phyloP scores from a whole-genome alignment of 2,797 vertebrate species.

The Brachyalestes nurse region DNA sequence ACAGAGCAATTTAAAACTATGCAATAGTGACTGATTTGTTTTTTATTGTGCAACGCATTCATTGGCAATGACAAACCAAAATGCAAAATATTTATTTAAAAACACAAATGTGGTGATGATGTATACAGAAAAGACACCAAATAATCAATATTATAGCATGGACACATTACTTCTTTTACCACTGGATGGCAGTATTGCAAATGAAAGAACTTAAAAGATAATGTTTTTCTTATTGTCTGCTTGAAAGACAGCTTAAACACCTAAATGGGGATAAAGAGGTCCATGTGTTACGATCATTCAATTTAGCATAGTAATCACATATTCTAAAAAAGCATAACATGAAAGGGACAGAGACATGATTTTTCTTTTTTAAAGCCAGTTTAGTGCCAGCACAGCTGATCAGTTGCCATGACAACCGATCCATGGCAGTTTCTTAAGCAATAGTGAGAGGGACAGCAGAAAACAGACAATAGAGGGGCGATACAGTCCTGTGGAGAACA shows the following conservation, averaged over 20 bases:
- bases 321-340: not conserved
- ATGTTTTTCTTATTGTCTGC: slow-evolving; percentile 10
- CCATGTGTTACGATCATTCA: not conserved
- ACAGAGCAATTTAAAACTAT: not conserved
- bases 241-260: not conserved
- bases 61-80: not conserved
- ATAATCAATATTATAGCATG: not conserved
- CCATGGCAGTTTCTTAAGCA: slow-evolving; percentile 60
- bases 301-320: slow-evolving; percentile 2
- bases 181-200: slow-evolving; percentile 37
- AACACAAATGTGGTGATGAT: not conserved
- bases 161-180: slow-evolving; percentile 6
- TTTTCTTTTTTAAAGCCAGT: slow-evolving; percentile 20
- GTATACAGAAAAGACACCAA: not conserved
- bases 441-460: slow-evolving; percentile 37
- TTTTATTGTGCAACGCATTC: not conserved
- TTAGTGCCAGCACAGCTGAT: slow-evolving; percentile 25
- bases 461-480: slow-evolving; percentile 12
- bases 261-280: not conserved
- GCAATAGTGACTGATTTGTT: not conserved
- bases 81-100: not conserved
- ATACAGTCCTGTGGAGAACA: slow-evolving; percentile 24
- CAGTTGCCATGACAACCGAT: slow-evolving; percentile 58
- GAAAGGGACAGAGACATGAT: not conserved
- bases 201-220: not conserved